These are phyloP conservation scores for Lydus trimaculatus DNA, from an alignment of 2,888 invertebrate genomes.

Conservation along the genomic window DNA sequence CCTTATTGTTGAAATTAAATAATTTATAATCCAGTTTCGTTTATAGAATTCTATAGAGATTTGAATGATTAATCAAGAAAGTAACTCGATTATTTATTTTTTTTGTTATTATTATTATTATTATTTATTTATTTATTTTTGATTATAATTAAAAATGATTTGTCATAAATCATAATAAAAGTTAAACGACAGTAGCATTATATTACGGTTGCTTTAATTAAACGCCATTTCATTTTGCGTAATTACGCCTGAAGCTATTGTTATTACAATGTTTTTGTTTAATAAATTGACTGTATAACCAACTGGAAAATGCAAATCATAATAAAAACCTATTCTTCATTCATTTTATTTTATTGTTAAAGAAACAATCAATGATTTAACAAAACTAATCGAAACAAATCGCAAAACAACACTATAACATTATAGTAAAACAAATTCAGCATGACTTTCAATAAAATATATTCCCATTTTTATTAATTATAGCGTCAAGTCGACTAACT, in stretches of 20 bases:
- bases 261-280: not conserved
- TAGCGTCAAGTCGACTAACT: not conserved
- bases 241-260: not conserved
- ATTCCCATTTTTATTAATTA: not conserved
- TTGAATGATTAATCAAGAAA: not conserved
- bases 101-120: not conserved
- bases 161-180: not conserved
- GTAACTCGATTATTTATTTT: not conserved
- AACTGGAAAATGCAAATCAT: slow-evolving; percentile 5
- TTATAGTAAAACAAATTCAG: not conserved
- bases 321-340: not conserved
- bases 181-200: not conserved
- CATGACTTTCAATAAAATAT: not conserved
- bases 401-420: too few species aligned
- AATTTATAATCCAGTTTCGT: not conserved
- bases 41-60: not conserved
- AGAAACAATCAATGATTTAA: not conserved
- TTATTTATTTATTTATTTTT: not conserved
- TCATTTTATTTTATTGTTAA: not conserved
- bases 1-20: not conserved
- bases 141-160: not conserved
- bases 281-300: not conserved
- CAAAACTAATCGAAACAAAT: not conserved
- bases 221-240: slow-evolving; percentile 5
- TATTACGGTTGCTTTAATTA: not conserved